Conservation (phyloP, 2,797 vertebrate genomes). For the Pangasius mekongensis region DNA sequence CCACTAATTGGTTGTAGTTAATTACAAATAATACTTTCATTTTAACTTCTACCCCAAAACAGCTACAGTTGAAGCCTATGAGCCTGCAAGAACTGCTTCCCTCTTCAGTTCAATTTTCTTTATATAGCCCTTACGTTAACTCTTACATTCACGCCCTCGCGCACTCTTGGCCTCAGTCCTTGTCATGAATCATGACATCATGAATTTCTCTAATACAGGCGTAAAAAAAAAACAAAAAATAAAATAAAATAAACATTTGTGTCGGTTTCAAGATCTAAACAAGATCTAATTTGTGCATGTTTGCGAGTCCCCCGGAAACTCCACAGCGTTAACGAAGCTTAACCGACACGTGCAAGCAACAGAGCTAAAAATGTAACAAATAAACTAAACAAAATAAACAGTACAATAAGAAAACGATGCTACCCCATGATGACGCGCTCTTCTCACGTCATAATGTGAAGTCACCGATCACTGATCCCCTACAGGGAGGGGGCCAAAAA, state of each 20-base stretch:
- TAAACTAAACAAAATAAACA: neutral
- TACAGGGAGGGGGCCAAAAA: too few relatives aligned
- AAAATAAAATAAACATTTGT: neutral
- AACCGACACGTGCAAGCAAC: neutral
- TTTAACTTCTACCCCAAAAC: too few relatives aligned
- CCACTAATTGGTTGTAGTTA: neutral
- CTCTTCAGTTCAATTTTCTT: neutral
- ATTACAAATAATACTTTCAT: neutral
- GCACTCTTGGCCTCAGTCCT: neutral
- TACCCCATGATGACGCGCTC: neutral
- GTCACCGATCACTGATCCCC: constrained; percentile 4
- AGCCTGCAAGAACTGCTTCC: neutral
- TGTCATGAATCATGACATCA: neutral
- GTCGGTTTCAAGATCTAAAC: neutral
- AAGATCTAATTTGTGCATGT: neutral
- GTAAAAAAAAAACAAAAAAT: neutral
- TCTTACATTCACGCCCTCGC: neutral
- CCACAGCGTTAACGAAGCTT: neutral
- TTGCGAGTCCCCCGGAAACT: neutral
- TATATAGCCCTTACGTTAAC: neutral
- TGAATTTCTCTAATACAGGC: neutral
- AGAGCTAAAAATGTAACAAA: neutral
- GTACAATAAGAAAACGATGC: neutral
- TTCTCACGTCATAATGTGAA: constrained; percentile 1
- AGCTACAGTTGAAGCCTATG: neutral